Base-by-base conservation (phyloP, 2,797 vertebrate species). In the Rhynchonycteris naso region DNA sequence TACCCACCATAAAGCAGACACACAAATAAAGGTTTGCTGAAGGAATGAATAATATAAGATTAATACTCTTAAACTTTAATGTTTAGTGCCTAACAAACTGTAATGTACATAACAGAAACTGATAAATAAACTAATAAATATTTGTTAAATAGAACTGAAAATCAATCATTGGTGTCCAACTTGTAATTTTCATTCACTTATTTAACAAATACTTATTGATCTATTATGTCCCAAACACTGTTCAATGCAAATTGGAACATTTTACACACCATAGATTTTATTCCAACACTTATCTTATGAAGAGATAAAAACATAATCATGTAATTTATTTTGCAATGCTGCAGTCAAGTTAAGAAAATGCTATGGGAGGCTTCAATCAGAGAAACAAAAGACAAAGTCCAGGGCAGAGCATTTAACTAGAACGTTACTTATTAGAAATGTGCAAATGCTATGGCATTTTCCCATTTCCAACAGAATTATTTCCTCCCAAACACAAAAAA, bases 191-290 rank as follows among this genome's bases (percentile, higher is more conserved):
- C 75, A 89, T 75, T 82, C 54, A 56, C 72, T 66, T 82, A 78
- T 85, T 59, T 47, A 83, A 83, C 76, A 95, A 58, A 88, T 58
- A 88, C 13, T 71, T 93, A 66, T 15, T 76, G 4, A 95, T 78
- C 38, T 66, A 87, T 69, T 83, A n/a, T 84, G 24, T 84, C 3
- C 33, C 52, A 79, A 65, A 28, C 26, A 88, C 6, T 78, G 43
- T 28, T 69, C 54, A 65, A 82, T 28, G 58, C 14, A 7, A 66
- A 87, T 14, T 87, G 9, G 21, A 82, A 79, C 33, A 65, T 81
- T 74, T 74, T 74, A 74, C 47, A 68, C 3, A 89, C 54, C 52
- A 72, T 4, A 66, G 61, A 76, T 52, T 82, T 80, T 92, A 78
- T 81, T 86, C 52, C 47, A 84, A 81, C 22, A 86, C 66, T 69